A percentile compares a stretch with the other conserved stretches of the same genome.
phyloP scores from a whole-genome alignment of 2,888 invertebrate species.

The Drosophila borealis region DNA sequence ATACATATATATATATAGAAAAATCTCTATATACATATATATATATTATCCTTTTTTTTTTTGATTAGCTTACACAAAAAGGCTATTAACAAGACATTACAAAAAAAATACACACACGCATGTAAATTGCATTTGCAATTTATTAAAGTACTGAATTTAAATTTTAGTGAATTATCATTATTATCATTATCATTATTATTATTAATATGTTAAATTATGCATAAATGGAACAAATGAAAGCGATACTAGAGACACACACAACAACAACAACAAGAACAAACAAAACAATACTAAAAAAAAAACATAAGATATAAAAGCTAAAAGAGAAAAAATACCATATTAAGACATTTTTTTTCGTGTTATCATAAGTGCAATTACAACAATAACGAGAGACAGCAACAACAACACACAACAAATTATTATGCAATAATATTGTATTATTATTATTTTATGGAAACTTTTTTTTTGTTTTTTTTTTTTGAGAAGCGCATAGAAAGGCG shows the following conservation, averaged over 20 bases:
- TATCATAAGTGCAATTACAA: constrained; percentile 57
- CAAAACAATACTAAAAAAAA: constrained; percentile 27
- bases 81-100: too few relatives aligned
- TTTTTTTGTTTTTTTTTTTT: constrained; percentile 11
- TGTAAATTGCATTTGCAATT: constrained; percentile 52
- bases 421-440: constrained; percentile 18
- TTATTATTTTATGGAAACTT: constrained; percentile 7
- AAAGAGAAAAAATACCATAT: not conserved
- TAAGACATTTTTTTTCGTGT: constrained; percentile 26
- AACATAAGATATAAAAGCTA: constrained; percentile 12
- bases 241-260: constrained; percentile 26
- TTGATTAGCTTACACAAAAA: too few relatives aligned
- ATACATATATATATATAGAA: not conserved
- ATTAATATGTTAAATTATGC: constrained; percentile 17
- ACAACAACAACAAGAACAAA: constrained; percentile 7
- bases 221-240: constrained; percentile 41
- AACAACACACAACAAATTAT: constrained; percentile 6
- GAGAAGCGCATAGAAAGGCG: constrained; percentile 34
- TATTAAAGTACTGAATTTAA: constrained; percentile 65
- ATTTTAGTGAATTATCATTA: constrained; percentile 44
- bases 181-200: constrained; percentile 14
- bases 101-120: constrained; percentile 8
- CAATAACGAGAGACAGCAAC: constrained; percentile 23
- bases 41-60: too few relatives aligned
- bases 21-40: constrained; percentile 6